These are phyloP conservation scores for Momotus momota DNA, from an alignment of 2,797 vertebrate species.

Conservation along the genomic window DNA sequence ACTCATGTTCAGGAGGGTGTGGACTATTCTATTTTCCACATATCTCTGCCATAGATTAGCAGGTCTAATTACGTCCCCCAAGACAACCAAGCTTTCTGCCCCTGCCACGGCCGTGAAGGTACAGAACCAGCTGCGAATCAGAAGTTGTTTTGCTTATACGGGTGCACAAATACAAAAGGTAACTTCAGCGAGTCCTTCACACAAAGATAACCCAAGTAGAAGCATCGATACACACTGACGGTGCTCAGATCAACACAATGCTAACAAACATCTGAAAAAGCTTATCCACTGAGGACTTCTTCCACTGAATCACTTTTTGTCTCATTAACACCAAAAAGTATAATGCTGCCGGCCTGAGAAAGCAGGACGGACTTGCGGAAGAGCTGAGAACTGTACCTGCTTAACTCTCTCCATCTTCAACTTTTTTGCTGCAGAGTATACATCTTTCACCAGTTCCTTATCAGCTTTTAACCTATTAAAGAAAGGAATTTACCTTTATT, in stretches of 20 bases:
- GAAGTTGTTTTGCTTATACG: background rate
- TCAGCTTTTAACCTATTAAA: slow-evolving; percentile 92
- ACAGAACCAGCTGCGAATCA: background rate
- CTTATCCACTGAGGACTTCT: background rate
- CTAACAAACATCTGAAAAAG: background rate
- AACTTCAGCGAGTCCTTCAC: background rate
- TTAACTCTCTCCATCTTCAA: slow-evolving; percentile 98
- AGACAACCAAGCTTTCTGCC: background rate
- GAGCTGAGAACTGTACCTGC: slow-evolving; percentile 82
- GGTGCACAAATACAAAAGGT: background rate
- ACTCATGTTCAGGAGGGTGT: background rate
- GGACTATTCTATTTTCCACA: background rate
- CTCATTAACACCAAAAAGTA: background rate
- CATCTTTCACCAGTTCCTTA: slow-evolving; percentile 96
- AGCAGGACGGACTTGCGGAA: background rate
- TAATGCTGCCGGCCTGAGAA: background rate
- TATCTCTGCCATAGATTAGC: background rate
- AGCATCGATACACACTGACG: background rate
- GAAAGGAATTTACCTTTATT: background rate
- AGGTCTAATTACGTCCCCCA: background rate
- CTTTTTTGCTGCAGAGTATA: slow-evolving; percentile 97
- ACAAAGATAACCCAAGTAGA: background rate
- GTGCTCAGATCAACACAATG: background rate
- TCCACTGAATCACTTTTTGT: background rate
- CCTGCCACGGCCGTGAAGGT: background rate